These are phyloP conservation scores for Pristionchus pacificus DNA, from an alignment of 1,140 invertebrate genomes.

Conservation along the genomic window DNA sequence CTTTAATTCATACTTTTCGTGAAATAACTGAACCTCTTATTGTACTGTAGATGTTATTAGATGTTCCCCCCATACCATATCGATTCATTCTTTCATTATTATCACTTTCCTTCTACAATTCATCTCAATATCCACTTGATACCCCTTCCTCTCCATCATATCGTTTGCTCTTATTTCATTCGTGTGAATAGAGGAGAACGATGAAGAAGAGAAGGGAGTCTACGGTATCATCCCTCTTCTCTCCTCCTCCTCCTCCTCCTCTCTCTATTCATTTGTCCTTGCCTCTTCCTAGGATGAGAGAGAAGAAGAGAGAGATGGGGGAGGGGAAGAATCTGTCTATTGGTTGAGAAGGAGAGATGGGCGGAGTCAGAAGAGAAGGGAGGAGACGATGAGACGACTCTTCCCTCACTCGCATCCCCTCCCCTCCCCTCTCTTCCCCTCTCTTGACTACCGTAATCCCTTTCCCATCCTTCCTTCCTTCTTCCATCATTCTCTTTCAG, in stretches of 20 bases:
- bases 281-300: slow-evolving; percentile 4
- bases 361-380: not conserved
- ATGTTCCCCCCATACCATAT: no score
- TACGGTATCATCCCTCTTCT: slow-evolving; percentile 16
- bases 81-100: no score
- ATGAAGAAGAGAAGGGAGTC: slow-evolving; percentile 20
- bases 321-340: not conserved
- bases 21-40: no score
- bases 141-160: no score
- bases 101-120: no score
- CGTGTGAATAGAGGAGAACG: slow-evolving; percentile 13
- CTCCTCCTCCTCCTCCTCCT: slow-evolving; percentile 3
- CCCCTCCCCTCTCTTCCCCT: not conserved
- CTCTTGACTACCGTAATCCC: slow-evolving; percentile 8
- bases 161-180: no score
- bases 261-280: not conserved
- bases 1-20: no score
- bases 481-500: not conserved
- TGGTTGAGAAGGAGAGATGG: not conserved
- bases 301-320: not conserved
- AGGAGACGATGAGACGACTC: not conserved
- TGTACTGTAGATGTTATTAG: no score
- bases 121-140: no score
- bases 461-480: slow-evolving; percentile 6
- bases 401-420: not conserved